Percentiles rank a stretch among this genome's conserved stretches.
Evolutionary conservation across 92 coral and sea anemone species (phyloP).

Genomic region (Phenganax marumi): DNA sequence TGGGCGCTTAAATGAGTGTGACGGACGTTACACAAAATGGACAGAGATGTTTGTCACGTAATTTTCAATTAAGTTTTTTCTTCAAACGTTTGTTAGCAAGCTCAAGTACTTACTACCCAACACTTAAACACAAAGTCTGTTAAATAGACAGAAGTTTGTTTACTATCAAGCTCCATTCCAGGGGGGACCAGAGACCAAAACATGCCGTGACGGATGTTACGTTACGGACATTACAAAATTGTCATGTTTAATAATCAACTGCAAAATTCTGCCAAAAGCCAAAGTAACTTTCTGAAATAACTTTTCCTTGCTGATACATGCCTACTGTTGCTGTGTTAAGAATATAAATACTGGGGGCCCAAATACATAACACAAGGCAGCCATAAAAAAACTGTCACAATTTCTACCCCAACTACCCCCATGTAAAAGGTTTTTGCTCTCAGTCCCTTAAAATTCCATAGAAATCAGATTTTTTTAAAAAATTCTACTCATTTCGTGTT

Average conservation of each 20-base stretch:
- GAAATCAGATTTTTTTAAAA: too few relatives aligned
- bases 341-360: too few relatives aligned
- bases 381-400: too few relatives aligned
- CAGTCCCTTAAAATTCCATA: too few relatives aligned
- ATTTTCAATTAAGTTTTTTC: not conserved
- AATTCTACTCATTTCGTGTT: too few relatives aligned
- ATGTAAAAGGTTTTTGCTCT: too few relatives aligned
- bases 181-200: conserved; percentile 19
- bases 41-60: not conserved
- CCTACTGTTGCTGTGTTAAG: too few relatives aligned
- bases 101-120: conserved; percentile 35
- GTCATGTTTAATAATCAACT: conserved; percentile 35
- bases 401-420: too few relatives aligned
- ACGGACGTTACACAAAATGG: conserved; percentile 45
- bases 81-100: conserved; percentile 21
- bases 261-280: conserved; percentile 27
- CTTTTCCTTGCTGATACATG: too few relatives aligned
- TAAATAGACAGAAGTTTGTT: conserved; percentile 23
- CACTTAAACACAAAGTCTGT: conserved; percentile 17
- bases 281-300: conserved; percentile 17
- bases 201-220: conserved; percentile 43
- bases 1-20: too few relatives aligned
- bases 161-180: conserved; percentile 31
- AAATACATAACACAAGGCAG: too few relatives aligned
- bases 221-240: conserved; percentile 3